A percentile compares a stretch with the other conserved stretches of the same genome.
Conservation (phyloP, 2,797 vertebrate genomes). For the Bovichtus variegatus region DNA sequence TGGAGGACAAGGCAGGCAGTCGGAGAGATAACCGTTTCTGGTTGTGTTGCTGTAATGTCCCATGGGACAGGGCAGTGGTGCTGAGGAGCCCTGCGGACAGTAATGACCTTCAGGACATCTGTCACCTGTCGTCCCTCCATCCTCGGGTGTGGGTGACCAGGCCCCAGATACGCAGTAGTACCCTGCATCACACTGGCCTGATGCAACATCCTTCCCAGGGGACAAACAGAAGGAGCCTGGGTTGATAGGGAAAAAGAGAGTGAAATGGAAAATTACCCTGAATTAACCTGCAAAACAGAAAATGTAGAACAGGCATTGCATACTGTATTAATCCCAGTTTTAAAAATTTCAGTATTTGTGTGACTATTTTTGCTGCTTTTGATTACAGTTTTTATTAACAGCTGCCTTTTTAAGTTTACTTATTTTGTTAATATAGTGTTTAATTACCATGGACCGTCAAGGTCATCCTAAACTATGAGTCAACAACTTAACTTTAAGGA, state of each 20-base stretch:
- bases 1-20: conserved; percentile 88
- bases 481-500: conserved; percentile 29
- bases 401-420: background rate
- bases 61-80: conserved; percentile 84
- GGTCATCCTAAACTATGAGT: background rate
- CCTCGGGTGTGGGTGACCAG: conserved; percentile 78
- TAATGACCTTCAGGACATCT: conserved; percentile 88
- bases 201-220: conserved; percentile 76
- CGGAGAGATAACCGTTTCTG: conserved; percentile 78
- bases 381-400: background rate
- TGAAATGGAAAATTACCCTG: conserved; percentile 5
- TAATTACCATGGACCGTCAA: conserved; percentile 16
- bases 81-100: conserved; percentile 85
- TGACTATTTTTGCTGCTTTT: background rate
- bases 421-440: conserved; percentile 3
- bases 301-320: background rate
- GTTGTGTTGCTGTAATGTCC: conserved; percentile 88
- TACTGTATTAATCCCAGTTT: background rate
- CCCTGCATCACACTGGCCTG: conserved; percentile 85
- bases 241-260: conserved; percentile 5
- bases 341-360: background rate
- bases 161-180: conserved; percentile 86
- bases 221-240: conserved; percentile 87
- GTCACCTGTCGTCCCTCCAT: conserved; percentile 80
- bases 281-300: background rate